Conservation (phyloP, 1,140 invertebrate species). For the Oryctes rhinoceros region DNA sequence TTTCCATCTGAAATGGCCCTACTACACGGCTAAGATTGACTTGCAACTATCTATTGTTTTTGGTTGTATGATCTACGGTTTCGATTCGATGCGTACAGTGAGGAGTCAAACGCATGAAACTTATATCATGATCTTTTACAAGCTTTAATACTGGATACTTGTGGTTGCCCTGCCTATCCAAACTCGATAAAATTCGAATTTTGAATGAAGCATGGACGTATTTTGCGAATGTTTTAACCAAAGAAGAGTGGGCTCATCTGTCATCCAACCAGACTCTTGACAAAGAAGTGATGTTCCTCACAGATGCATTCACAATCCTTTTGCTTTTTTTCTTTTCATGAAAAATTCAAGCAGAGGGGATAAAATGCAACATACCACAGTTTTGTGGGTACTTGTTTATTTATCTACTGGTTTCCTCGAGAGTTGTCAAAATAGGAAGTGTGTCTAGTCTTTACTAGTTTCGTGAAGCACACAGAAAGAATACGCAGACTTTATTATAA, state of each 20-base stretch:
- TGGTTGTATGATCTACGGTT: constrained; percentile 58
- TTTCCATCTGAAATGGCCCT: neutral
- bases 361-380: constrained; percentile 23
- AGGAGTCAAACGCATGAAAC: constrained; percentile 45
- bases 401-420: too few relatives aligned
- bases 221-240: neutral
- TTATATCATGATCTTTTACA: constrained; percentile 45
- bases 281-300: constrained; percentile 1
- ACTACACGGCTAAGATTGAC: constrained; percentile 46
- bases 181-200: constrained; percentile 43
- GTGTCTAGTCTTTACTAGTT: too few relatives aligned
- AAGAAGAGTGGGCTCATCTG: neutral
- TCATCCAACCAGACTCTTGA: neutral
- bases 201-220: constrained; percentile 35
- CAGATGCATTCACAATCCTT: neutral
- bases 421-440: too few relatives aligned
- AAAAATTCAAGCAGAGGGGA: neutral
- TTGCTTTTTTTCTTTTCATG: neutral
- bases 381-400: neutral
- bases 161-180: constrained; percentile 46
- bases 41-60: constrained; percentile 48
- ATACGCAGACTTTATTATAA: too few relatives aligned
- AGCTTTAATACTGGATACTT: constrained; percentile 42
- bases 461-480: too few relatives aligned
- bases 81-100: constrained; percentile 51